These are phyloP conservation scores for Formicarius rufipectus DNA, from an alignment of 2,113 vertebrate species.

Conservation along the genomic window DNA sequence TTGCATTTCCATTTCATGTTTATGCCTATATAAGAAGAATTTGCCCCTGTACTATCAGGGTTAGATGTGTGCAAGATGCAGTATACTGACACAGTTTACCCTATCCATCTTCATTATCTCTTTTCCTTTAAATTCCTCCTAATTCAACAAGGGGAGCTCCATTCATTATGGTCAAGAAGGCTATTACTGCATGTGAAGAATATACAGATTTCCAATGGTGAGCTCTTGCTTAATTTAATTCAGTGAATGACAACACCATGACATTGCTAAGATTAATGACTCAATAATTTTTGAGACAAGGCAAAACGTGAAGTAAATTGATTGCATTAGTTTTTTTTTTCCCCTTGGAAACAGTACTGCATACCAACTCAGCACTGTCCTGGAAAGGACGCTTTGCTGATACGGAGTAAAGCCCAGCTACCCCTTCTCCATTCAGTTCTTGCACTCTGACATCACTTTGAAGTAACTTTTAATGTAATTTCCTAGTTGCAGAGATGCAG, in stretches of 20 bases:
- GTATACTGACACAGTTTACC: neutral
- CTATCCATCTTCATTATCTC: constrained; percentile 10
- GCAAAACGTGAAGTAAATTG: constrained; percentile 59
- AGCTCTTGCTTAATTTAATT: constrained; percentile 33
- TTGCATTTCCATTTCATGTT: neutral
- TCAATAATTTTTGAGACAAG: constrained; percentile 67
- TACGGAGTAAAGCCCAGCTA: neutral
- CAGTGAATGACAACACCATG: constrained; percentile 49
- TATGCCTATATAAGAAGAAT: neutral
- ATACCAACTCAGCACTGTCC: neutral
- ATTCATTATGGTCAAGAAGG: neutral
- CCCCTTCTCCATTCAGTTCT: neutral
- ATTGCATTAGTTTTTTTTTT: constrained; percentile 11
- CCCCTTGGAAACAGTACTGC: neutral
- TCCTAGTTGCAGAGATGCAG: constrained; percentile 7
- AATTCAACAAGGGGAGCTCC: neutral
- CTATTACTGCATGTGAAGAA: neutral
- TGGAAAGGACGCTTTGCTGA: neutral
- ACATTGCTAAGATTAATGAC: constrained; percentile 68
- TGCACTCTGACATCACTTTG: neutral
- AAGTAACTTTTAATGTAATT: constrained; percentile 43
- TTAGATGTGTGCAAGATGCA: neutral
- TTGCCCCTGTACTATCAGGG: neutral
- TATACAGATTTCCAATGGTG: constrained; percentile 1
- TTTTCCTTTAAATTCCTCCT: neutral